Evolutionary conservation across 2,888 invertebrate genomes (phyloP).

Genomic region (Oscheius sp.): DNA sequence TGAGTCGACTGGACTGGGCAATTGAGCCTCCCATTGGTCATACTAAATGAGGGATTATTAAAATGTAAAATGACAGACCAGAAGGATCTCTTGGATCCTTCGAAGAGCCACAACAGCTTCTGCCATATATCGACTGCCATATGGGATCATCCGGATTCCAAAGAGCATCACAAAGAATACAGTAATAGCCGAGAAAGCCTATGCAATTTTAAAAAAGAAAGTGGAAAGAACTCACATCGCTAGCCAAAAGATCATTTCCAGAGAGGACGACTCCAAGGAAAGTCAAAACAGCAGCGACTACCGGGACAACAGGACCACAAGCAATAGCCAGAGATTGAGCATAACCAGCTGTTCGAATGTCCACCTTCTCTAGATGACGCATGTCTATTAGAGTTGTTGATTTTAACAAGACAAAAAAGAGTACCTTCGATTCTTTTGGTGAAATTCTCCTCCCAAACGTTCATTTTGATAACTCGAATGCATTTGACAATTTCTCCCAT

Average conservation of each 20-base stretch:
- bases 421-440: constrained; percentile 72
- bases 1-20: constrained; percentile 72
- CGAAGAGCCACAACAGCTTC: constrained; percentile 71
- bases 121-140: constrained; percentile 70
- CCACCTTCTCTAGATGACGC: constrained; percentile 74
- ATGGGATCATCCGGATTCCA: constrained; percentile 72
- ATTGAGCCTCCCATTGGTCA: constrained; percentile 72
- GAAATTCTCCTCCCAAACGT: constrained; percentile 78
- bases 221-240: constrained; percentile 74
- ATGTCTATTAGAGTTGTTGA: constrained; percentile 72
- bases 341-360: constrained; percentile 75
- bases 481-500: constrained; percentile 76
- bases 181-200: constrained; percentile 73
- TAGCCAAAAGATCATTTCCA: constrained; percentile 75
- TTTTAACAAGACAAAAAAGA: not conserved
- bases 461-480: constrained; percentile 78
- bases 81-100: constrained; percentile 68
- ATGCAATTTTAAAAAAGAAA: constrained; percentile 27
- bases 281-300: constrained; percentile 76
- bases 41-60: constrained; percentile 68
- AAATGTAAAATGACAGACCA: constrained; percentile 20
- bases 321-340: constrained; percentile 76
- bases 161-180: constrained; percentile 73
- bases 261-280: constrained; percentile 75
- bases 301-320: constrained; percentile 76